Evolutionary conservation across 2,797 vertebrate species (phyloP).

Genomic region (Coendou prehensilis): DNA sequence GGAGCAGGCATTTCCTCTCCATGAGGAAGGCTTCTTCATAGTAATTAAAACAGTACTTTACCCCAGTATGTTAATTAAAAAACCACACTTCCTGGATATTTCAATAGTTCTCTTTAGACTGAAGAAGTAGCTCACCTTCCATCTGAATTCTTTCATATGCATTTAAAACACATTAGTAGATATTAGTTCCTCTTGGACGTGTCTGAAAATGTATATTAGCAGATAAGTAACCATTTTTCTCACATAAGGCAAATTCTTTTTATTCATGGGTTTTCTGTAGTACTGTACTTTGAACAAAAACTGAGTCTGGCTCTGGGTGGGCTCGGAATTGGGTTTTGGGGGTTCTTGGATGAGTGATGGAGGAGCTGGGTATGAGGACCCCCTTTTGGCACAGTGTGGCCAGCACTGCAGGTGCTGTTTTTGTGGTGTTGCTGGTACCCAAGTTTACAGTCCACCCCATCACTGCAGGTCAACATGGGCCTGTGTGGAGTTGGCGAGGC

Average conservation of each 20-base stretch:
- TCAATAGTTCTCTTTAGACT: neutral
- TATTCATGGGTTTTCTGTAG: neutral
- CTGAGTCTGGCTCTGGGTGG: neutral
- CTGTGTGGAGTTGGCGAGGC: neutral
- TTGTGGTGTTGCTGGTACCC: neutral
- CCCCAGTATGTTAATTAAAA: conserved; percentile 24
- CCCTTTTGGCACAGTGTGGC: too few species aligned
- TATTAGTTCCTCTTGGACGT: neutral
- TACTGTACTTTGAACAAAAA: neutral
- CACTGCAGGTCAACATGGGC: neutral
- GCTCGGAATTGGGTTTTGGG: neutral
- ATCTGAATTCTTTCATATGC: neutral
- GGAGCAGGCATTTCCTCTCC: neutral
- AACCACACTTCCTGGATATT: neutral
- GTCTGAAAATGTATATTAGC: neutral
- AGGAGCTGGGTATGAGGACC: neutral
- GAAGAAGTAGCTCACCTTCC: neutral
- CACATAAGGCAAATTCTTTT: neutral
- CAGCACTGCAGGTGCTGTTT: neutral
- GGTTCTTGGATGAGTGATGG: neutral
- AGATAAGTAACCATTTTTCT: neutral
- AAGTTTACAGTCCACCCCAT: too few species aligned
- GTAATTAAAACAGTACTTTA: conserved; percentile 13
- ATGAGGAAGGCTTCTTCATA: neutral
- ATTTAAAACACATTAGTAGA: neutral